Conservation (phyloP, 2,113 vertebrate species). For the Lepus timidus region DNA sequence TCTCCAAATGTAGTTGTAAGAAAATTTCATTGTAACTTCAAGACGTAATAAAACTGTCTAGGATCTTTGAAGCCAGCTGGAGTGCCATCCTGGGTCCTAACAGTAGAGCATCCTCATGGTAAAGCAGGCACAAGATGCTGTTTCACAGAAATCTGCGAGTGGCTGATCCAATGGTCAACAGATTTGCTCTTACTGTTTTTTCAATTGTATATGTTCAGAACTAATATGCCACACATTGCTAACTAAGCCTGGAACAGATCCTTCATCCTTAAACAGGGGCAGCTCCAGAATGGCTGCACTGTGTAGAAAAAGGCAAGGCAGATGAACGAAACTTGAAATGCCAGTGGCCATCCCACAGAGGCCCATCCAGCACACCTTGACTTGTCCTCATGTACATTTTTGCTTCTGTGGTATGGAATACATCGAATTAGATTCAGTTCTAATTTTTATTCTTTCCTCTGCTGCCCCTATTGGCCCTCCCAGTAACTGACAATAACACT, state of each 20-base stretch:
- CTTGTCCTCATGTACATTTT: conserved; percentile 31
- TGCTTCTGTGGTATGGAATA: conserved; percentile 61
- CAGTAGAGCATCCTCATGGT: conserved; percentile 16
- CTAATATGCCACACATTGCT: conserved; percentile 1
- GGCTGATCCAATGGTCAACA: conserved; percentile 45
- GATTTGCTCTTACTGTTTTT: conserved; percentile 54
- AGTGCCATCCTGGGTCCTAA: conserved; percentile 50
- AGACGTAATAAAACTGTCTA: conserved; percentile 35
- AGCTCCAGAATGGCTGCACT: conserved; percentile 18
- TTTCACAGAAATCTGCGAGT: conserved; percentile 29
- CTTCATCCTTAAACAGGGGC: conserved; percentile 41
- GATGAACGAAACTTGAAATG: conserved; percentile 38
- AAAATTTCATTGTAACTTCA: conserved; percentile 57
- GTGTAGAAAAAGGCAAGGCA: conserved; percentile 38
- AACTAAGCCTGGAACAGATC: conserved; percentile 48
- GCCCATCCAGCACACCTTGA: not conserved
- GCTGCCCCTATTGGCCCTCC: not conserved
- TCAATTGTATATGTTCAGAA: conserved; percentile 38
- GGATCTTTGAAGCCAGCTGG: conserved; percentile 3
- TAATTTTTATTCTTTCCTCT: conserved; percentile 53
- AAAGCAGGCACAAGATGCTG: conserved; percentile 42
- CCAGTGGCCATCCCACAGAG: not conserved
- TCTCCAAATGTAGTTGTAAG: conserved; percentile 57
- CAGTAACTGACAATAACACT: conserved; percentile 78
- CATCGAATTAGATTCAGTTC: conserved; percentile 66